Conservation (phyloP, 2,888 invertebrate species). For the Drosophila diplacantha region DNA sequence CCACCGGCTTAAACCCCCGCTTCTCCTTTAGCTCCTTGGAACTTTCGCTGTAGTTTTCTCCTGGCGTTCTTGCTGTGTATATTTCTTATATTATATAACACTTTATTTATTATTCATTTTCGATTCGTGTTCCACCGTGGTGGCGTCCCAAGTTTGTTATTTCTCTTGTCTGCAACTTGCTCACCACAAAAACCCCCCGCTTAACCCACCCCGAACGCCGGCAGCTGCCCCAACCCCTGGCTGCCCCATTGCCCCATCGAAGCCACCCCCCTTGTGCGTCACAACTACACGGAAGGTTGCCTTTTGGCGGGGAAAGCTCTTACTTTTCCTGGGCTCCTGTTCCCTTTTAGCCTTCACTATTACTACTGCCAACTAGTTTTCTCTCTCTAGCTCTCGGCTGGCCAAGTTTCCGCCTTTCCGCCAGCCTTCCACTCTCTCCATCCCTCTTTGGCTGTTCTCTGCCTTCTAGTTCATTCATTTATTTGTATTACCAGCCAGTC, state of each 20-base stretch:
- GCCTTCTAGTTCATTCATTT: conserved; percentile 57
- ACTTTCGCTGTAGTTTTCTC: conserved; percentile 50
- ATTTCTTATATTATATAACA: conserved; percentile 74
- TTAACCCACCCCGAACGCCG: background rate
- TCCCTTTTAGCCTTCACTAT: conserved; percentile 58
- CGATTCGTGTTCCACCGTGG: conserved; percentile 72
- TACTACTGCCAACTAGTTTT: conserved; percentile 52
- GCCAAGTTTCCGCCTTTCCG: conserved; percentile 5
- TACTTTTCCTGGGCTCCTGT: conserved; percentile 49
- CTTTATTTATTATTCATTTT: conserved; percentile 77
- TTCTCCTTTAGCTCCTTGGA: conserved; percentile 24
- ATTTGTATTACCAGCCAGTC: conserved; percentile 63
- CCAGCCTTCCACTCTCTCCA: conserved; percentile 3
- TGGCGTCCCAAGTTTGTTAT: conserved; percentile 69
- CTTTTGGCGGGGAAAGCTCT: conserved; percentile 24
- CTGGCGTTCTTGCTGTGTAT: conserved; percentile 41
- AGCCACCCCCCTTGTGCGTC: conserved; percentile 19
- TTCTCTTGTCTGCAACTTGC: conserved; percentile 70
- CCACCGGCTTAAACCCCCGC: background rate
- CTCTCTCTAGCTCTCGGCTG: conserved; percentile 22
- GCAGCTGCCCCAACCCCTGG: background rate
- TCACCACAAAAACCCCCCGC: conserved; percentile 52
- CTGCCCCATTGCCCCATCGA: background rate
- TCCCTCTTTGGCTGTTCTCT: conserved; percentile 12
- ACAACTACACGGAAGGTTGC: conserved; percentile 39